Base-by-base conservation (phyloP, 1,140 invertebrate genomes). In the Drosophila nigromelanica region DNA sequence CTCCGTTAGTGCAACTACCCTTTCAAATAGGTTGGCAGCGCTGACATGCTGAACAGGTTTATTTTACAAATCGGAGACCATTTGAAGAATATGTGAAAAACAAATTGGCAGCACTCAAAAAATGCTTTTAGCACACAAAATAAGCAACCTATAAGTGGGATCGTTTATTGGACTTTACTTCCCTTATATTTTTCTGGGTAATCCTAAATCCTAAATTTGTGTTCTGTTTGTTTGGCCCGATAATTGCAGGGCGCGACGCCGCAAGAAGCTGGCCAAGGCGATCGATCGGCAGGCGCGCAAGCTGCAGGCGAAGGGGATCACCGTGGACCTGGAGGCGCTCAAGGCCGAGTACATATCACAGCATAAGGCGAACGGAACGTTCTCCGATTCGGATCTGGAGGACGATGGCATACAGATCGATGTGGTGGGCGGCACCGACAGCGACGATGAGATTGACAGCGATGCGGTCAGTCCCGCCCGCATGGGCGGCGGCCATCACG, bases 181-280 rank as follows among this genome's bases (percentile, higher is more conserved):
- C 27, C 27, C 27, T 27, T 27, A 0, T 27, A 27, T 27, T 27
- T 27, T 30, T 24, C 24, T 52, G 12, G 42, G 14, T 37, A 30
- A 55, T 52, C 14, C 33, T 40, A 24, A 30, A 55, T 52, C 14
- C 24, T 35, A 24, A 58, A 59, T 7, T 33, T 43, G 15, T 5
- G 8, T 11, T 11, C 39, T 6, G 27, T 27, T 27, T 6, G 27
- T 30, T 10, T 5, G 27, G 27, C 12, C 24, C 21, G 1, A 4
- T 50, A 3, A 39, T 63, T 64, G 5, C 92, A 94, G 95, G 69
- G 97, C 98, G 76, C 95, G 97, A 90, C 94, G 96, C 92, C 95
- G 97, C 92, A 97, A 97, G 94, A 97, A 99, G 93, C 93, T 98
- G 82, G 94, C 97, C 85, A 99, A 99, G 93, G 97, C 98, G 74